A percentile compares a stretch with the other conserved stretches of the same genome.
phyloP scores from a whole-genome alignment of 1,140 invertebrate genomes.

The Zelostemma sp. region DNA sequence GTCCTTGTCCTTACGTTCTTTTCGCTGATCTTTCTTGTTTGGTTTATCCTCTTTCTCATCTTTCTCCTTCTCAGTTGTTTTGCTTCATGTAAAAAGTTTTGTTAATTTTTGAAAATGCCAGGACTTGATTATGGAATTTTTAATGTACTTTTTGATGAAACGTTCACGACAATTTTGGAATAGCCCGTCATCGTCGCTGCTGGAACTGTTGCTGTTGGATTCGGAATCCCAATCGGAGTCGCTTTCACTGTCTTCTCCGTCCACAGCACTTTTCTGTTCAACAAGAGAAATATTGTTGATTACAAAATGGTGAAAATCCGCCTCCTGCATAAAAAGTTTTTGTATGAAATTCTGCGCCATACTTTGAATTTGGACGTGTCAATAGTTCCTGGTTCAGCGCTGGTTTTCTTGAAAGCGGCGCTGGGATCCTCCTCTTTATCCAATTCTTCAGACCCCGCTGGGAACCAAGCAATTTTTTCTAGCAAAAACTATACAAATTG shows the following conservation, averaged over 20 bases:
- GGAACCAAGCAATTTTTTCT: constrained; percentile 23
- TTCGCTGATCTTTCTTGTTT: constrained; percentile 74
- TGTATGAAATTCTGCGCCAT: constrained; percentile 11
- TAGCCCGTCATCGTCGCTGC: constrained; percentile 82
- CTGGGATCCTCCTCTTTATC: constrained; percentile 70
- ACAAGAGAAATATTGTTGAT: too few species aligned
- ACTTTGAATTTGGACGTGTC: constrained; percentile 72
- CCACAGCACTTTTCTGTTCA: constrained; percentile 57
- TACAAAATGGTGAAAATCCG: too few species aligned
- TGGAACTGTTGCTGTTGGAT: constrained; percentile 81
- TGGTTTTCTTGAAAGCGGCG: constrained; percentile 68
- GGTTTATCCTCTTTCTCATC: constrained; percentile 81
- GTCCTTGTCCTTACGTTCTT: constrained; percentile 74
- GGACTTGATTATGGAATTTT: background rate
- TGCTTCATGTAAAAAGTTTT: constrained; percentile 26
- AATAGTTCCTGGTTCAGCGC: constrained; percentile 62
- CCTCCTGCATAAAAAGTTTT: too few species aligned
- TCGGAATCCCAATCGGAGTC: constrained; percentile 91
- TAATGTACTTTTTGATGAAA: constrained; percentile 82
- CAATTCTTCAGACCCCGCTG: constrained; percentile 69
- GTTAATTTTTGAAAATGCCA: background rate
- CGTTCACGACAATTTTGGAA: constrained; percentile 82
- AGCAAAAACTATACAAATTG: too few species aligned
- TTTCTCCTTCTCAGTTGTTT: constrained; percentile 79
- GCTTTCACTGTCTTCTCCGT: constrained; percentile 81